phyloP scores from a whole-genome alignment of 2,888 invertebrate genomes.

The Conops quadrifasciatus region DNA sequence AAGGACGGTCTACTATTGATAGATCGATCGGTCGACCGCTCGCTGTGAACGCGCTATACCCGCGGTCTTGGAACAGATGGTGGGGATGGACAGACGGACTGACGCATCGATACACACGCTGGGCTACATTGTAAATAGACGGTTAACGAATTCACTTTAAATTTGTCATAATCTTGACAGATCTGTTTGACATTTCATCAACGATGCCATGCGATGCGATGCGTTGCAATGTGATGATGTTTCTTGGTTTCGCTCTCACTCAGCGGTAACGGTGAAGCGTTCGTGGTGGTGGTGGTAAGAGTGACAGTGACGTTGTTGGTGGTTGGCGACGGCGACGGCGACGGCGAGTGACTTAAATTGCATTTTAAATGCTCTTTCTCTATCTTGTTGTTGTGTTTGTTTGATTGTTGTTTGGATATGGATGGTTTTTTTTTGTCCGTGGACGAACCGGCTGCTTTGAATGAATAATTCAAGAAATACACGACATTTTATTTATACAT shows the following conservation, averaged over 20 bases:
- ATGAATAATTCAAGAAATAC: slow-evolving; percentile 30
- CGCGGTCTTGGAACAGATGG: neutral
- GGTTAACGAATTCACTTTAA: slow-evolving; percentile 32
- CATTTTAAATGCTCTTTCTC: slow-evolving; percentile 5
- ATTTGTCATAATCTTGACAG: slow-evolving; percentile 42
- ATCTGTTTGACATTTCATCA: slow-evolving; percentile 42
- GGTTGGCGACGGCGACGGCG: neutral
- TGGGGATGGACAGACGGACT: neutral
- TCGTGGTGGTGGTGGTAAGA: neutral
- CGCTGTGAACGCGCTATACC: neutral
- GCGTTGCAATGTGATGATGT: neutral
- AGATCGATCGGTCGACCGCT: neutral
- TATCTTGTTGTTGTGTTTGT: neutral
- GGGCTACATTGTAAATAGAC: neutral
- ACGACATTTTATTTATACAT: neutral
- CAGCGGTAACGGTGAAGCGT: neutral
- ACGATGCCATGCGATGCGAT: slow-evolving; percentile 11
- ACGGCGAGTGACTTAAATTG: neutral
- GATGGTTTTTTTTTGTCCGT: slow-evolving; percentile 15
- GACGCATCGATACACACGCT: neutral
- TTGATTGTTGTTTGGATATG: neutral
- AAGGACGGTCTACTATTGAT: neutral
- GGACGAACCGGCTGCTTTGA: slow-evolving; percentile 13
- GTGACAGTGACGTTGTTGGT: neutral
- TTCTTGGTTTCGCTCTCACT: neutral